These are phyloP conservation scores for Hermodice carunculata DNA, from an alignment of 2,888 invertebrate species.

Conservation along the genomic window DNA sequence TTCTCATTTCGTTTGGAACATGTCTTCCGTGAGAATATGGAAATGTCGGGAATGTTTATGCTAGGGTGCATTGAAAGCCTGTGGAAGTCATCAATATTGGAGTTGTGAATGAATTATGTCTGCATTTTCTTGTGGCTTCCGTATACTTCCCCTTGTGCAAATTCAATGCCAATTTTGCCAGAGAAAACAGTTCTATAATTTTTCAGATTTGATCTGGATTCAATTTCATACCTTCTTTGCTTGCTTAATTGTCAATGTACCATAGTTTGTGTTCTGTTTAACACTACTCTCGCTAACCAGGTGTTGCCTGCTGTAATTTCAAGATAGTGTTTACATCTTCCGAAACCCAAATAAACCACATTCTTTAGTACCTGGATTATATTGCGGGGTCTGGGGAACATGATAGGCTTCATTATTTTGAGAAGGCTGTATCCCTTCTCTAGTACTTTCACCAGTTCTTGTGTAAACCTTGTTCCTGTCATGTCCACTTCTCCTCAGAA, in stretches of 20 bases:
- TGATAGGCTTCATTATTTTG: constrained; percentile 37
- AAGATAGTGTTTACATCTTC: constrained; percentile 56
- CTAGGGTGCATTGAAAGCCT: neutral
- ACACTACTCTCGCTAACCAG: constrained; percentile 46
- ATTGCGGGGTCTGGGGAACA: constrained; percentile 6
- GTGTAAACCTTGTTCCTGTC: constrained; percentile 60
- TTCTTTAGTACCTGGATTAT: constrained; percentile 36
- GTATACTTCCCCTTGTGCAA: constrained; percentile 36
- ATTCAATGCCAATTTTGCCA: constrained; percentile 6
- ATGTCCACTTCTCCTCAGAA: constrained; percentile 43
- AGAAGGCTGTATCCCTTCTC: constrained; percentile 57
- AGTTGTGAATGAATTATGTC: neutral
- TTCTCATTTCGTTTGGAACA: neutral
- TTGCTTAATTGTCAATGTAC: constrained; percentile 36
- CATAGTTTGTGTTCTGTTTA: constrained; percentile 38
- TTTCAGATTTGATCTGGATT: constrained; percentile 9
- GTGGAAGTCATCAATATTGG: neutral
- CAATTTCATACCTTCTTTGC: neutral
- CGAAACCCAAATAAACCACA: constrained; percentile 53
- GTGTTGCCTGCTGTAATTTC: constrained; percentile 49
- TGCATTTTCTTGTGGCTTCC: neutral
- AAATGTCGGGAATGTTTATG: neutral
- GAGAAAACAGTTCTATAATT: neutral
- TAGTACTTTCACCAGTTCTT: constrained; percentile 60
- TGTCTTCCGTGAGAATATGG: neutral